phyloP scores from a whole-genome alignment of 1,140 invertebrate species.

The Trigoniulus corallinus region DNA sequence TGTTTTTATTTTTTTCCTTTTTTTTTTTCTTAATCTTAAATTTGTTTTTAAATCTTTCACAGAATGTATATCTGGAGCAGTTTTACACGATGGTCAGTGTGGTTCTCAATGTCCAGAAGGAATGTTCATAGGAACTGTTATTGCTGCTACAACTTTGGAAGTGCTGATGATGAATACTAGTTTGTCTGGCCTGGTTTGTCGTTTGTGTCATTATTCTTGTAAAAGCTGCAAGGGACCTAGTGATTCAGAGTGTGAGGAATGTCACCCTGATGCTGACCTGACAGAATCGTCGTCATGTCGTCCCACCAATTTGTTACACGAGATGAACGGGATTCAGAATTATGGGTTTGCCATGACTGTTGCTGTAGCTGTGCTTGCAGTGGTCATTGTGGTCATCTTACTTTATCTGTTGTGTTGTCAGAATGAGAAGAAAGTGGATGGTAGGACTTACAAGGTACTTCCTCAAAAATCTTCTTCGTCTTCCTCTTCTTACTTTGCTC shows the following conservation, averaged over 20 bases:
- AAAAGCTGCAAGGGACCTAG: conserved; percentile 60
- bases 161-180: conserved; percentile 60
- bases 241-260: conserved; percentile 60
- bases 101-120: conserved; percentile 31
- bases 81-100: background rate
- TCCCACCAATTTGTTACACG: background rate
- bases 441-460: too few relatives aligned
- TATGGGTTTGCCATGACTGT: too few relatives aligned
- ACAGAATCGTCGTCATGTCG: background rate
- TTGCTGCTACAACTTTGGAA: conserved; percentile 62
- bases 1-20: background rate
- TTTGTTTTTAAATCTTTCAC: background rate
- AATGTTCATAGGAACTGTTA: too few relatives aligned
- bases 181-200: conserved; percentile 55
- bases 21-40: background rate
- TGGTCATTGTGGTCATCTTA: too few relatives aligned
- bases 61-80: background rate
- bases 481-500: too few relatives aligned
- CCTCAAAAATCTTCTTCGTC: too few relatives aligned
- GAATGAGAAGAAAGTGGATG: too few relatives aligned
- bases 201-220: conserved; percentile 65
- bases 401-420: too few relatives aligned
- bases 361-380: too few relatives aligned
- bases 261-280: conserved; percentile 30
- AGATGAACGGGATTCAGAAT: too few relatives aligned